Conservation (phyloP, 2,113 vertebrate genomes). For the Urocitellus parryii region DNA sequence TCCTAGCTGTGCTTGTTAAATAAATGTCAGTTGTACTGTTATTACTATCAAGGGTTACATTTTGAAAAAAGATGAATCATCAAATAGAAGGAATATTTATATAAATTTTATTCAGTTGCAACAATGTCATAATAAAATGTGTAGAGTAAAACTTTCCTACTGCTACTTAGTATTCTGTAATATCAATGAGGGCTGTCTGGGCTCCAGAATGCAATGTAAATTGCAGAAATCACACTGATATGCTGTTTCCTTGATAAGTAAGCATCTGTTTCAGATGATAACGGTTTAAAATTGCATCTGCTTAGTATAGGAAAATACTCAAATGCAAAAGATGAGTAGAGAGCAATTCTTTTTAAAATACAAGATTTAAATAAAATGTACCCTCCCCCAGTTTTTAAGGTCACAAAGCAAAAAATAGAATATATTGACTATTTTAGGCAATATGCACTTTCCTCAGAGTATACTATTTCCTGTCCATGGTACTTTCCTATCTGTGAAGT, state of each 20-base stretch:
- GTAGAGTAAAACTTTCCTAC: not conserved
- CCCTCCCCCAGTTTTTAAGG: not conserved
- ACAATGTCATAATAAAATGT: not conserved
- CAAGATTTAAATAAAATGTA: not conserved
- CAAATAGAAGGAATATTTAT: not conserved
- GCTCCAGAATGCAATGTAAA: not conserved
- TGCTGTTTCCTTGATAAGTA: not conserved
- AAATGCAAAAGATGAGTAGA: not conserved
- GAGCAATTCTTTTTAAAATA: not conserved
- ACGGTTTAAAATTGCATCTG: not conserved
- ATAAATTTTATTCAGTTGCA: not conserved
- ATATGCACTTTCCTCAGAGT: not conserved
- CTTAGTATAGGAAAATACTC: not conserved
- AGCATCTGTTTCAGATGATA: not conserved
- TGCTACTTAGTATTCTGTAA: not conserved
- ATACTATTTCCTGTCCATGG: not conserved
- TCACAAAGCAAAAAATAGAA: constrained; percentile 11
- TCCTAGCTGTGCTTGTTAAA: not conserved
- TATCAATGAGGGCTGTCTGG: not conserved
- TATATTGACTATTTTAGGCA: constrained; percentile 5
- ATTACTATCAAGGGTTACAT: not conserved
- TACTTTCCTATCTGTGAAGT: not conserved
- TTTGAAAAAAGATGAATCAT: not conserved
- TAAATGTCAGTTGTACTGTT: not conserved
- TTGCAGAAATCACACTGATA: not conserved